Percentiles rank a stretch among this genome's conserved stretches.
Evolutionary conservation across 2,888 invertebrate genomes (phyloP).

Genomic region (Agriopis aurantiaria): DNA sequence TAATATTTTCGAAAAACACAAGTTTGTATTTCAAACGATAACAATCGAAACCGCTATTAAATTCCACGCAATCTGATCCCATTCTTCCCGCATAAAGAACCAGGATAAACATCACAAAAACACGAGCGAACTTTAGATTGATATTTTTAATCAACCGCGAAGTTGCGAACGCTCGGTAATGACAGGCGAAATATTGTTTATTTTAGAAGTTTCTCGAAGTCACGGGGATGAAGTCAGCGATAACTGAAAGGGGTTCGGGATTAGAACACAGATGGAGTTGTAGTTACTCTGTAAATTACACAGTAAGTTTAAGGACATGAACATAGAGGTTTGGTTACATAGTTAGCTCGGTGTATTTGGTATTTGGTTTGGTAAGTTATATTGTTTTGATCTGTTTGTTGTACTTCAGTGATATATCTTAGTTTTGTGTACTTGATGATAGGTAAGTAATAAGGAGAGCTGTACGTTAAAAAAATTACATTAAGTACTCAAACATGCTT

Average conservation of each 20-base stretch:
- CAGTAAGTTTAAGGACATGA: background rate
- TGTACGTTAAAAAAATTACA: too few relatives aligned
- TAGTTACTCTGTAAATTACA: background rate
- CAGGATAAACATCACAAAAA: conserved; percentile 33
- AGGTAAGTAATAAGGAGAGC: too few relatives aligned
- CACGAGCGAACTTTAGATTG: conserved; percentile 52
- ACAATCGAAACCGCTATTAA: conserved; percentile 19
- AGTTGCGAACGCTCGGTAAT: conserved; percentile 58
- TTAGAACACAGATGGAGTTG: conserved; percentile 11
- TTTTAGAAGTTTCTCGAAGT: conserved; percentile 55
- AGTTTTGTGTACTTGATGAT: too few relatives aligned
- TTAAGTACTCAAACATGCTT: too few relatives aligned
- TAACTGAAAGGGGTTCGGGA: conserved; percentile 27
- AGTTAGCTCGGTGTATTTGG: background rate
- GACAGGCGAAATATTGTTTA: conserved; percentile 67
- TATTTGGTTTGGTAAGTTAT: too few relatives aligned
- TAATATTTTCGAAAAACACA: background rate
- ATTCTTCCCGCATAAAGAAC: conserved; percentile 33
- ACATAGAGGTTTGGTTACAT: background rate
- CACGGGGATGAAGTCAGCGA: conserved; percentile 28
- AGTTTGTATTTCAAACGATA: conserved; percentile 3
- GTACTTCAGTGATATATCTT: too few relatives aligned
- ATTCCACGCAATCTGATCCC: conserved; percentile 28
- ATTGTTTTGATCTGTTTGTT: too few relatives aligned
- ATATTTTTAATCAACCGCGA: conserved; percentile 70